Conservation (phyloP, 2,797 vertebrate genomes). For the Muscicapa comitata region DNA sequence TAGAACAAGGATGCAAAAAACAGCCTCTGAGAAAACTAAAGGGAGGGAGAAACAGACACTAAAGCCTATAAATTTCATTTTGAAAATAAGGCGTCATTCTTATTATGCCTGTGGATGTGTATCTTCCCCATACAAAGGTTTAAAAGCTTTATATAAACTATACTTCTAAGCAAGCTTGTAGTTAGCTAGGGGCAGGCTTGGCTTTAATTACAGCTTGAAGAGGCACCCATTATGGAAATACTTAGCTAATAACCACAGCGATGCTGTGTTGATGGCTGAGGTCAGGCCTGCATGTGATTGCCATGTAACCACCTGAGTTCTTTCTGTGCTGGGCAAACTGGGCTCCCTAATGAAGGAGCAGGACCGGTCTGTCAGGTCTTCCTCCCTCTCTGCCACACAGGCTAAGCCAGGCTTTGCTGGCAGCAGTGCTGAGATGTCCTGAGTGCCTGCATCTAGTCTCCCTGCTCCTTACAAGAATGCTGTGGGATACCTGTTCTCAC, state of each 20-base stretch:
- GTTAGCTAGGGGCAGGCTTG: slow-evolving; percentile 44
- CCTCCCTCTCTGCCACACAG: neutral
- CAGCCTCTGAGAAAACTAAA: neutral
- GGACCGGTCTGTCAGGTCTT: neutral
- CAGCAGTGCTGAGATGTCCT: neutral
- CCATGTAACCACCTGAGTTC: neutral
- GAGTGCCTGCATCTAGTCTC: neutral
- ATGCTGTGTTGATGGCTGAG: slow-evolving; percentile 10
- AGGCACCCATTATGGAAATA: slow-evolving; percentile 50
- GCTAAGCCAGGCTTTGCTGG: neutral
- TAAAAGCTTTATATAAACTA: slow-evolving; percentile 50
- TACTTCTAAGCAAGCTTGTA: slow-evolving; percentile 43
- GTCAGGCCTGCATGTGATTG: slow-evolving; percentile 15
- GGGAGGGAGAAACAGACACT: neutral
- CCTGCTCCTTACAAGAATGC: neutral
- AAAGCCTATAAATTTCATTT: slow-evolving; percentile 6
- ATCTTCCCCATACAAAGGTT: slow-evolving; percentile 5
- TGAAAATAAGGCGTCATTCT: slow-evolving; percentile 18
- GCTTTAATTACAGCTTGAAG: slow-evolving; percentile 50
- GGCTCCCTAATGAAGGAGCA: neutral
- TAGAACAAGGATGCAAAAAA: neutral
- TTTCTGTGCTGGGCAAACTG: neutral
- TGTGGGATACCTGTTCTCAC: neutral
- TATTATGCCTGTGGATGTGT: slow-evolving; percentile 12
- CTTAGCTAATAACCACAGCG: slow-evolving; percentile 37